Conservation (phyloP, 2,888 invertebrate species). For the Chymomyza fuscimana region DNA sequence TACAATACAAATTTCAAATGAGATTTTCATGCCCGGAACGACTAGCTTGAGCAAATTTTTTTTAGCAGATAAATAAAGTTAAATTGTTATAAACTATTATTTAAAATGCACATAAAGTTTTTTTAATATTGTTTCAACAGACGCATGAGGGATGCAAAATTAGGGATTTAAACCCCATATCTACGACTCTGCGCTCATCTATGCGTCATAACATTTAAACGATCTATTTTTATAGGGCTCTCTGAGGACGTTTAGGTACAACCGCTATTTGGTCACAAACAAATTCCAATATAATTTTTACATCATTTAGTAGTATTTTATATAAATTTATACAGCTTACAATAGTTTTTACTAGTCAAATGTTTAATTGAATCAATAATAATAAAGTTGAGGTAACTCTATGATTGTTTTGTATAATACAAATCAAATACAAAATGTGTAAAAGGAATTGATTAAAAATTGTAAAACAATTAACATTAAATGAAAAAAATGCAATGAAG, state of each 20-base stretch:
- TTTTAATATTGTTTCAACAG: too few species aligned
- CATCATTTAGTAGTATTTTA: conserved; percentile 22
- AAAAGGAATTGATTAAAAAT: conserved; percentile 6
- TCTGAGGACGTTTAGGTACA: neutral
- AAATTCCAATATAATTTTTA: neutral
- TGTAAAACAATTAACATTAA: conserved; percentile 12
- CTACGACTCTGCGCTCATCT: too few species aligned
- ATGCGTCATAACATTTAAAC: too few species aligned
- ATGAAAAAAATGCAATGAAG: neutral
- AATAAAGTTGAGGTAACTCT: conserved; percentile 44
- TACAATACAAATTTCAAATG: too few species aligned
- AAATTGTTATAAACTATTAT: too few species aligned
- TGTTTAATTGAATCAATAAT: conserved; percentile 15
- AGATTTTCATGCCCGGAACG: too few species aligned
- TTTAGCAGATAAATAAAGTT: too few species aligned
- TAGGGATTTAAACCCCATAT: too few species aligned
- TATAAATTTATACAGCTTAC: conserved; percentile 33
- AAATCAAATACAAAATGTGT: conserved; percentile 5
- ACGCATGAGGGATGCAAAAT: too few species aligned
- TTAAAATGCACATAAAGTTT: too few species aligned
- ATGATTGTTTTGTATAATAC: conserved; percentile 11
- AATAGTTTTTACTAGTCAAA: conserved; percentile 36
- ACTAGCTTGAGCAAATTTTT: too few species aligned
- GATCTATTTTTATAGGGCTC: neutral
- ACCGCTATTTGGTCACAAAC: neutral